These are phyloP conservation scores for Anagrus nilaparvatae DNA, from an alignment of 1,140 invertebrate species.

Conservation along the genomic window DNA sequence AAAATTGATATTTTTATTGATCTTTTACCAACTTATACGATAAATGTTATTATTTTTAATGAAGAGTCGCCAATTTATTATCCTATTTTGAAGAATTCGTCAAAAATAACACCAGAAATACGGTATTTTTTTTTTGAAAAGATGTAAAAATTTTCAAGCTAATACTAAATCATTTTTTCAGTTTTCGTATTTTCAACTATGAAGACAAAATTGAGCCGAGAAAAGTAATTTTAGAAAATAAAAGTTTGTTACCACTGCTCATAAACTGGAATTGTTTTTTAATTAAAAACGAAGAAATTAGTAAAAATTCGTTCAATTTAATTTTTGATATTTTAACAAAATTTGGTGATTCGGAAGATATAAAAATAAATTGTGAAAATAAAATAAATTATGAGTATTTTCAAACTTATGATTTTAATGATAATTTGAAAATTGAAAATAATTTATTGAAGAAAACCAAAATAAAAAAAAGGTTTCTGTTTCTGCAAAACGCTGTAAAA, in stretches of 20 bases:
- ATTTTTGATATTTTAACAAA: constrained; percentile 15
- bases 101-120: constrained; percentile 3
- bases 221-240: constrained; percentile 19
- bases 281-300: background rate
- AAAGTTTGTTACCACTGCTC: constrained; percentile 15
- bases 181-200: constrained; percentile 12
- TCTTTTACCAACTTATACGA: constrained; percentile 25
- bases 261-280: constrained; percentile 22
- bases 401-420: too few species aligned
- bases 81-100: constrained; percentile 21
- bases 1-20: constrained; percentile 32
- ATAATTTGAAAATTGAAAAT: too few species aligned
- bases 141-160: background rate
- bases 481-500: too few species aligned
- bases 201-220: background rate
- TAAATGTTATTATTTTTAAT: constrained; percentile 31
- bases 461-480: too few species aligned
- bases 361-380: background rate
- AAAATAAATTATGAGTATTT: too few species aligned
- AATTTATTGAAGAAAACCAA: too few species aligned
- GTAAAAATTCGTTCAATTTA: constrained; percentile 19
- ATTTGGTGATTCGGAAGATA: constrained; percentile 10
- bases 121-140: constrained; percentile 1
- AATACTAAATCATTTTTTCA: constrained; percentile 8
- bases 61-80: constrained; percentile 29